A percentile compares a stretch with the other conserved stretches of the same genome.
phyloP scores from a whole-genome alignment of 2,888 invertebrate genomes.

The Synanthedon formicaeformis region DNA sequence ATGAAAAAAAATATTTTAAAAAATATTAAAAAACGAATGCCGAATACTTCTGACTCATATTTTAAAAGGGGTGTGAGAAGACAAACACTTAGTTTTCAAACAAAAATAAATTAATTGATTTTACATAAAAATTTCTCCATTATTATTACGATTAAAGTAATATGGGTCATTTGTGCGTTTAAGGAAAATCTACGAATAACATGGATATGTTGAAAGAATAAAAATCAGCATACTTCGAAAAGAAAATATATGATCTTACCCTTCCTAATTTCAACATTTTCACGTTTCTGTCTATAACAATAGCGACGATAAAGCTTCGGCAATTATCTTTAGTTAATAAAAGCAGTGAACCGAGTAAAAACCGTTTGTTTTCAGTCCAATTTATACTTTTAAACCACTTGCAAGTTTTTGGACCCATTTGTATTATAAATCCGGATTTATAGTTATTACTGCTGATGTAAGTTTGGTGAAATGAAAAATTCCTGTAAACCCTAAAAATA shows the following conservation, averaged over 20 bases:
- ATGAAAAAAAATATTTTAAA: too few relatives aligned
- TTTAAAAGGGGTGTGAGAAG: too few relatives aligned
- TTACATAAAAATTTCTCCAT: too few relatives aligned
- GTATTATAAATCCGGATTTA: background rate
- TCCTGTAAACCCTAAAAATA: background rate
- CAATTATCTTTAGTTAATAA: constrained; percentile 79
- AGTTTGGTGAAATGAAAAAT: background rate
- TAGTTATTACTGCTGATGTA: background rate
- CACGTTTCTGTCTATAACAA: constrained; percentile 70
- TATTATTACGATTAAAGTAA: too few relatives aligned
- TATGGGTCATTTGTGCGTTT: too few relatives aligned
- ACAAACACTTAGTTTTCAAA: too few relatives aligned
- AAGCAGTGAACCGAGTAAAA: constrained; percentile 78
- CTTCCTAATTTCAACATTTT: constrained; percentile 29
- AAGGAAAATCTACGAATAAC: too few relatives aligned
- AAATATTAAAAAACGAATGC: too few relatives aligned
- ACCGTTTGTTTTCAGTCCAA: constrained; percentile 62
- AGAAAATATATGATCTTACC: constrained; percentile 23
- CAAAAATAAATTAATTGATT: too few relatives aligned
- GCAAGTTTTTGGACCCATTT: background rate
- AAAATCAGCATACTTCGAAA: too few relatives aligned
- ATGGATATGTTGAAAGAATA: too few relatives aligned
- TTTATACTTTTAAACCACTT: constrained; percentile 39
- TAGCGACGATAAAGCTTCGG: constrained; percentile 74
- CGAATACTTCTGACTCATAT: too few relatives aligned